Evolutionary conservation across 2,888 invertebrate genomes (phyloP), one percentile per base, ranked within the genome.

Genomic region (Bellardia bayeri): DNA sequence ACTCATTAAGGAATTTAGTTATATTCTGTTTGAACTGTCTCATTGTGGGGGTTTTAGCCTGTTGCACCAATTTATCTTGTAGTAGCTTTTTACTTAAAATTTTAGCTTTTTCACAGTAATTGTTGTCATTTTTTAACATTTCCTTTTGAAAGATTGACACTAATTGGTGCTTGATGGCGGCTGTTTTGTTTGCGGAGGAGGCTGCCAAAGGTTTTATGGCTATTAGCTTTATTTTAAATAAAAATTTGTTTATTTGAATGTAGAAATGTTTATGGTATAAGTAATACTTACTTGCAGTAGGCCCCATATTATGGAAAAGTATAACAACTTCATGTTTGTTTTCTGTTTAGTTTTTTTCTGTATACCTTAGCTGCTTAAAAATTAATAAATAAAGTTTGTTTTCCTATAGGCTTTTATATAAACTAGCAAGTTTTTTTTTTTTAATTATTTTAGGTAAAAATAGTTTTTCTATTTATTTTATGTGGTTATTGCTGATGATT

Each of bases 31-130:
- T 66, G 16, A 66, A 66, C 6, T 66, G 11, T 11, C 42, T 8
- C 13, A 45, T 16, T 3, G 23, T 16, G 3, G 30, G 16, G 9
- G 11, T 16, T 16, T 13, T 13, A 42, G 14, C 40, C n/a, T 42
- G 37, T 9, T 66, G n/a, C 11, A 45, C 33, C 2, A 11, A 8
- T 42, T 66, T 3, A 4, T 66, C 42, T 16, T 66, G 2, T n/a
- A 66, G 16, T 16, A 66, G n/a, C 3, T 66, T 14, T 66, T 66
- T 42, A 66, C 66, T 66, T 42, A 66, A 40, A 66, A n/a, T 13
- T n/a, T 49, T 49, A n/a, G 14, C 49, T 13, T 49, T 49, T 49
- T 16, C 42, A 66, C 16, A 40, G 9, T n/a, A 66, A 3, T 42
- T 11, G n/a, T 11, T 16, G 42, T n/a, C 11, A 0, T 42, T 11